phyloP scores from a whole-genome alignment of 2,888 invertebrate genomes.

The Melipona bicolor region DNA sequence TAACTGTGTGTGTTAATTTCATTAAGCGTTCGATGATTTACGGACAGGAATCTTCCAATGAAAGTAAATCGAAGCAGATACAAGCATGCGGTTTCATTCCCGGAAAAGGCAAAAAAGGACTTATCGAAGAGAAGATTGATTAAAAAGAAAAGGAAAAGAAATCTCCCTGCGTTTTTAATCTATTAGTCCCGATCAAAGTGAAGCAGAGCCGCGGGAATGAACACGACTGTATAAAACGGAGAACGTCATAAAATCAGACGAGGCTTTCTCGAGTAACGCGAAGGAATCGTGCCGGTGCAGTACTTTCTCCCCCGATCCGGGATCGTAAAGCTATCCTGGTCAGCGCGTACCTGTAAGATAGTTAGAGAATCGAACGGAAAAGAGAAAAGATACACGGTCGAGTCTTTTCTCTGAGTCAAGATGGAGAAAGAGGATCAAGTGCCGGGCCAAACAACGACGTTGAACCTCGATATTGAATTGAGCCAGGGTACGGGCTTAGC shows the following conservation, averaged over 20 bases:
- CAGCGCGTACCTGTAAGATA: neutral
- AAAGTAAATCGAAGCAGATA: neutral
- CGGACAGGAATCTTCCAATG: too few species aligned
- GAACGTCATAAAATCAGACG: neutral
- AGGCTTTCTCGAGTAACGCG: neutral
- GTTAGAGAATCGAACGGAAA: neutral
- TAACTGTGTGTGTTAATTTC: too few species aligned
- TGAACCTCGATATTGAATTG: neutral
- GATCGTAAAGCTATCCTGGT: neutral
- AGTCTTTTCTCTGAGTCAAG: slow-evolving; percentile 19
- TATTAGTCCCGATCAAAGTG: slow-evolving; percentile 1
- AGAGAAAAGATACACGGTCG: slow-evolving; percentile 10
- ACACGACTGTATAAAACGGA: neutral
- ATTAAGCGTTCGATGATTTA: too few species aligned
- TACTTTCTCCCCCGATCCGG: slow-evolving; percentile 6
- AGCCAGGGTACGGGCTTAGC: neutral
- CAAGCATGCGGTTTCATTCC: neutral
- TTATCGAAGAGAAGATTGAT: too few species aligned
- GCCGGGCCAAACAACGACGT: neutral
- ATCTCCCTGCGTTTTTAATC: neutral
- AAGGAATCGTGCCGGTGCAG: neutral
- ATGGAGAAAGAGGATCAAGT: neutral
- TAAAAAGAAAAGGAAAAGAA: neutral
- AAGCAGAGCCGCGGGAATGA: neutral
- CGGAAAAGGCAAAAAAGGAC: neutral